phyloP scores from a whole-genome alignment of 2,113 vertebrate species.

The Crotalus helleri region DNA sequence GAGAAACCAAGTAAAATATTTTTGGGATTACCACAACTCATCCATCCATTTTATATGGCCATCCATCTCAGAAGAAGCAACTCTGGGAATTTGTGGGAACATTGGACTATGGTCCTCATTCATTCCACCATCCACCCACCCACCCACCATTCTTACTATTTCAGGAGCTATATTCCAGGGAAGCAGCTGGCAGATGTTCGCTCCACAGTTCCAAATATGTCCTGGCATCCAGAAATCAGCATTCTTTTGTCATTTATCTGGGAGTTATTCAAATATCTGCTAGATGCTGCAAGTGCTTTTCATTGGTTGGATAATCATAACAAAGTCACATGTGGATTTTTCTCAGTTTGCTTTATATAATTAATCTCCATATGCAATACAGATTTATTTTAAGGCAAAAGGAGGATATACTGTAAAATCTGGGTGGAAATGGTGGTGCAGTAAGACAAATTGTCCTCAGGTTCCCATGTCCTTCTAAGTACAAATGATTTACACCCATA shows the following conservation, averaged over 20 bases:
- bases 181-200: not conserved
- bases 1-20: not conserved
- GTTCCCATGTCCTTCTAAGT: slow-evolving; percentile 1
- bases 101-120: not conserved
- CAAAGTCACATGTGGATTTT: not conserved
- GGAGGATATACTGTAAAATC: not conserved
- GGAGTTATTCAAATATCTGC: slow-evolving; percentile 14
- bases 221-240: not conserved
- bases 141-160: not conserved
- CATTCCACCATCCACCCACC: too few species aligned
- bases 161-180: not conserved
- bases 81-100: not conserved
- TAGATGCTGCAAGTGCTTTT: not conserved
- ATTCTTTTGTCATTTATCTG: not conserved
- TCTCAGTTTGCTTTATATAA: not conserved
- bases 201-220: not conserved
- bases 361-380: not conserved
- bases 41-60: too few species aligned
- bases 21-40: not conserved
- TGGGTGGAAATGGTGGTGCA: not conserved
- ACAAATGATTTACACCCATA: not conserved
- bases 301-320: not conserved
- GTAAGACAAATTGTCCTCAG: not conserved
- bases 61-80: not conserved
- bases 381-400: not conserved